phyloP scores from a whole-genome alignment of 2,888 invertebrate species.

The Drosophila ezoana region DNA sequence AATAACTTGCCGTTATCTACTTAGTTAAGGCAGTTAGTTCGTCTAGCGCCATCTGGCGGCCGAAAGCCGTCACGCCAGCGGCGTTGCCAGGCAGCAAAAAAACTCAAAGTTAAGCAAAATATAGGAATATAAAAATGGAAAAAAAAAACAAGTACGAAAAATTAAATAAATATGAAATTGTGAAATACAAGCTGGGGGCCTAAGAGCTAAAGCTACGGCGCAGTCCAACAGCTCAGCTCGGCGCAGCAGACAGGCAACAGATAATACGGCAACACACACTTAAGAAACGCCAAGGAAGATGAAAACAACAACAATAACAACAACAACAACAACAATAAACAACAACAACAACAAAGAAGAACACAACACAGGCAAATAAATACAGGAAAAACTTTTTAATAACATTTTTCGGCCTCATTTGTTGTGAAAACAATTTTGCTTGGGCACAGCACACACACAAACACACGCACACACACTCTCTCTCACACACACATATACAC shows the following conservation, averaged over 20 bases:
- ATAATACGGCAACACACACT: slow-evolving; percentile 52
- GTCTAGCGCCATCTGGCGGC: slow-evolving; percentile 49
- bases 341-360: slow-evolving; percentile 21
- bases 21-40: slow-evolving; percentile 12
- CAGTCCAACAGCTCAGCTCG: slow-evolving; percentile 3
- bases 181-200: slow-evolving; percentile 42
- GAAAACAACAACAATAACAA: slow-evolving; percentile 25
- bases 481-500: neutral
- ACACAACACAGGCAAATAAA: slow-evolving; percentile 63
- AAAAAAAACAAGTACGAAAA: slow-evolving; percentile 66
- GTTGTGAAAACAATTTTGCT: slow-evolving; percentile 75
- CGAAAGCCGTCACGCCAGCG: slow-evolving; percentile 5
- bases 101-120: slow-evolving; percentile 64
- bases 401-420: slow-evolving; percentile 82
- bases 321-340: slow-evolving; percentile 19
- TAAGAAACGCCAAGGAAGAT: slow-evolving; percentile 48
- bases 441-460: slow-evolving; percentile 23
- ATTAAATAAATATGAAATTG: slow-evolving; percentile 77
- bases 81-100: slow-evolving; percentile 24
- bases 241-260: slow-evolving; percentile 27
- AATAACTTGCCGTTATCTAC: slow-evolving; percentile 10
- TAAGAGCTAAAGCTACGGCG: slow-evolving; percentile 3
- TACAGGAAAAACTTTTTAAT: slow-evolving; percentile 78
- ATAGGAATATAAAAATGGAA: slow-evolving; percentile 25
- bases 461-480: too few relatives aligned